Evolutionary conservation across 1,140 invertebrate genomes (phyloP).

Genomic region (Andrena cerasifolii): DNA sequence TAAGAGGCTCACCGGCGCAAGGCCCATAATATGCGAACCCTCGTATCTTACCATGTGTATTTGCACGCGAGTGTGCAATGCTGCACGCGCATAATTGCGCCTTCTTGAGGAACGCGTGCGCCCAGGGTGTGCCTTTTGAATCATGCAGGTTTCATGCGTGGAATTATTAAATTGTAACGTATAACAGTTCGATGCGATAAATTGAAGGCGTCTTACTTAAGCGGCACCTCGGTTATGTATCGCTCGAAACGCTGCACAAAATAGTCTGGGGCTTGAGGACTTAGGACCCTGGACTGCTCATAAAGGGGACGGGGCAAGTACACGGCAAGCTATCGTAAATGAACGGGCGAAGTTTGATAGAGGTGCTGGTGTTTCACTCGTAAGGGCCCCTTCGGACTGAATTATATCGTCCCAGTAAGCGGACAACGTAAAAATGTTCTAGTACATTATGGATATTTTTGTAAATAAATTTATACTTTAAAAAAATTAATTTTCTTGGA

Average conservation of each 20-base stretch:
- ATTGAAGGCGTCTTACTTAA: constrained; percentile 14
- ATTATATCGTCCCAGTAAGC: too few species aligned
- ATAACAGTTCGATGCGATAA: constrained; percentile 33
- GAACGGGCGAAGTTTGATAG: too few species aligned
- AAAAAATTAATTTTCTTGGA: too few species aligned
- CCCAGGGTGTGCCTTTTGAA: constrained; percentile 42
- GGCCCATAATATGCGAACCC: constrained; percentile 24
- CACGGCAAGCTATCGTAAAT: too few species aligned
- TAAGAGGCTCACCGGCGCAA: constrained; percentile 67
- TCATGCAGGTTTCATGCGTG: constrained; percentile 22
- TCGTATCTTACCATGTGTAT: constrained; percentile 33
- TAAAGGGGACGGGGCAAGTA: background rate
- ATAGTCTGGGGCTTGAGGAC: too few species aligned
- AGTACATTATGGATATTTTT: too few species aligned
- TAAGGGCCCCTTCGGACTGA: too few species aligned
- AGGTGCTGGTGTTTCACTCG: too few species aligned
- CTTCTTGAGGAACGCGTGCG: constrained; percentile 13
- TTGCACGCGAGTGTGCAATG: constrained; percentile 43
- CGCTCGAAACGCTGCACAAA: background rate
- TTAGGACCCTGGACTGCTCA: background rate
- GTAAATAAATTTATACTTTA: too few species aligned
- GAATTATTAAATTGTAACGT: constrained; percentile 47
- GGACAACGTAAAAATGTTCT: too few species aligned
- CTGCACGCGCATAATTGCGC: constrained; percentile 28
- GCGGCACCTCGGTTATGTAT: background rate